Conservation (phyloP, 2,113 vertebrate species). For the Phalacrocorax pelagicus region DNA sequence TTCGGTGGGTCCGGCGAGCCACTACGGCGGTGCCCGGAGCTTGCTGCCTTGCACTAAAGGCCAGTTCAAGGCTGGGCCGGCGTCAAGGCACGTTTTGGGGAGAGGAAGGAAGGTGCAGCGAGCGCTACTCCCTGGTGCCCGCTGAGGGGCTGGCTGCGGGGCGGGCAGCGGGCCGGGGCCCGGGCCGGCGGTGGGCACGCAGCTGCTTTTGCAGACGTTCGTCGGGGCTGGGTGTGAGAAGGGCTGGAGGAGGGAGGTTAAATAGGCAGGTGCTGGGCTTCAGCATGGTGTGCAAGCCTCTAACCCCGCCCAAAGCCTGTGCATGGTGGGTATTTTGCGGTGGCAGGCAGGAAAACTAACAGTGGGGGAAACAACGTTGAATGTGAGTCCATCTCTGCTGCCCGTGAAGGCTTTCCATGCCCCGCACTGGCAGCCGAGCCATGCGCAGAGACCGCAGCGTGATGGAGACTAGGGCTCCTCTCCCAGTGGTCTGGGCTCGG, state of each 20-base stretch:
- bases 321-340: rapidly evolving
- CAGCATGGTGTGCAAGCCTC: not conserved
- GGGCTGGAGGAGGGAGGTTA: not conserved
- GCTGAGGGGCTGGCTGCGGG: not conserved
- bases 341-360: not conserved
- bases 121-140: slow-evolving; percentile 21
- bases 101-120: not conserved
- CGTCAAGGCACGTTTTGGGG: not conserved
- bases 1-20: not conserved
- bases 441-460: not conserved
- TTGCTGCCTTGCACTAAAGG: not conserved
- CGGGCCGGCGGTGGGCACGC: not conserved
- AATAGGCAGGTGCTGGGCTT: not conserved
- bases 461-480: not conserved
- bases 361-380: rapidly evolving
- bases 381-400: not conserved
- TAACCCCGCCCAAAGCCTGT: not conserved
- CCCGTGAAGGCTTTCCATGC: not conserved
- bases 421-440: not conserved
- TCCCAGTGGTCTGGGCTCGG: not conserved
- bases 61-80: not conserved
- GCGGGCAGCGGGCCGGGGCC: rapidly evolving
- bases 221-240: not conserved
- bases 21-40: not conserved
- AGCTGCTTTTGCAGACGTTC: not conserved